A percentile compares a stretch with the other conserved stretches of the same genome.
phyloP scores from a whole-genome alignment of 2,888 invertebrate species.

The Plemyria rubiginata region DNA sequence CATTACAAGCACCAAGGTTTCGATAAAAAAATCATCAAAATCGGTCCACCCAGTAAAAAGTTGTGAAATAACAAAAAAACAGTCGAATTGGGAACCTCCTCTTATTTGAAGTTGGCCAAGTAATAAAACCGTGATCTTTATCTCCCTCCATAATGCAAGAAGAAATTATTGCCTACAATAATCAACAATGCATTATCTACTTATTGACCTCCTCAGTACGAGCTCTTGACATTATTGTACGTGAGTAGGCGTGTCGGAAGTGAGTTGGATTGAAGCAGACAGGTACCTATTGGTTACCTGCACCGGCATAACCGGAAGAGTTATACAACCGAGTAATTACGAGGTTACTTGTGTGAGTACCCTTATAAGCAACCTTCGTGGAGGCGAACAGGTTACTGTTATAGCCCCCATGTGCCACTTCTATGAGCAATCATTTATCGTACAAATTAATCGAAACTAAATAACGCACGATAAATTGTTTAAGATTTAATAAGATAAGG shows the following conservation, averaged over 20 bases:
- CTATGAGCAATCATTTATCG: slow-evolving; percentile 13
- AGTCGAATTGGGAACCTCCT: too few species aligned
- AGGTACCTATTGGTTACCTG: slow-evolving; percentile 35
- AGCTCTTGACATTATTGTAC: slow-evolving; percentile 66
- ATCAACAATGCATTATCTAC: slow-evolving; percentile 33
- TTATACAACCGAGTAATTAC: slow-evolving; percentile 48
- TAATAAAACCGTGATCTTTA: slow-evolving; percentile 29
- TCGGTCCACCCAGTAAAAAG: too few species aligned
- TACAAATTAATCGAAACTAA: neutral
- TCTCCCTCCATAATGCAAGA: slow-evolving; percentile 27
- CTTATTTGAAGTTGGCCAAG: too few species aligned
- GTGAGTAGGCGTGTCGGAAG: slow-evolving; percentile 58
- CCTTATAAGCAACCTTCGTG: slow-evolving; percentile 53
- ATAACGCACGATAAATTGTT: neutral
- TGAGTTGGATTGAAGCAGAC: slow-evolving; percentile 34
- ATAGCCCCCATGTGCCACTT: slow-evolving; percentile 42
- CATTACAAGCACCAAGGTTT: too few species aligned
- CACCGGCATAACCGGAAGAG: slow-evolving; percentile 60
- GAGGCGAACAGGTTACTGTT: slow-evolving; percentile 55
- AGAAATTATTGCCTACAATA: slow-evolving; percentile 36
- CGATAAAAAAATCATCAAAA: too few species aligned
- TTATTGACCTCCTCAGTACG: slow-evolving; percentile 58
- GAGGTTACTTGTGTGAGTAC: slow-evolving; percentile 51
- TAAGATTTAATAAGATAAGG: neutral
- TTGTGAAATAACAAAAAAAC: too few species aligned